Conservation (phyloP, 2,888 invertebrate species). For the Amorpha juglandis region DNA sequence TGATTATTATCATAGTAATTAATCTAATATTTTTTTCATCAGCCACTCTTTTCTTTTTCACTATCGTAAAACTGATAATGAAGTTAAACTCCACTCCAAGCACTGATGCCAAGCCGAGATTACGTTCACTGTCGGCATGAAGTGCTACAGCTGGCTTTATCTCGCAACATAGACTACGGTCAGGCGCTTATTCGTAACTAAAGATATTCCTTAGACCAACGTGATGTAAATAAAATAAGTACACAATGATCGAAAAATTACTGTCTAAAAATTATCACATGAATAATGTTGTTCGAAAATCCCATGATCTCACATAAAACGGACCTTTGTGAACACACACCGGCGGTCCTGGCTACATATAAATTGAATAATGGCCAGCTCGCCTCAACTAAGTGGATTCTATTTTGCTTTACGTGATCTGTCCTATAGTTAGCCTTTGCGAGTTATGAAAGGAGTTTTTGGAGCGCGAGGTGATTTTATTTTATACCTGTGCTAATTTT, state of each 20-base stretch:
- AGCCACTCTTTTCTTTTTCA: not conserved
- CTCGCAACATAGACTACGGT: not conserved
- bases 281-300: constrained; percentile 38
- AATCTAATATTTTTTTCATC: not conserved
- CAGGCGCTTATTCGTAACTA: not conserved
- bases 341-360: constrained; percentile 45
- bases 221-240: not conserved
- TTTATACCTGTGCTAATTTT: not conserved
- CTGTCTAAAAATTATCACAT: constrained; percentile 4
- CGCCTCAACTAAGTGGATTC: constrained; percentile 73
- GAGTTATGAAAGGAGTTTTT: constrained; percentile 41
- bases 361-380: constrained; percentile 78
- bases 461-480: not conserved
- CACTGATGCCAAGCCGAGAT: not conserved
- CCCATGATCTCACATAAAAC: constrained; percentile 37
- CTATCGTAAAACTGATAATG: not conserved
- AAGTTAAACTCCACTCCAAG: not conserved
- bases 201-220: not conserved
- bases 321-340: constrained; percentile 57
- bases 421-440: constrained; percentile 47
- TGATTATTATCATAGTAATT: not conserved
- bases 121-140: not conserved
- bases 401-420: constrained; percentile 69
- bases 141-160: not conserved
- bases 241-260: not conserved